Base-by-base conservation (phyloP, 2,113 vertebrate genomes). In the Camelus dromedarius region DNA sequence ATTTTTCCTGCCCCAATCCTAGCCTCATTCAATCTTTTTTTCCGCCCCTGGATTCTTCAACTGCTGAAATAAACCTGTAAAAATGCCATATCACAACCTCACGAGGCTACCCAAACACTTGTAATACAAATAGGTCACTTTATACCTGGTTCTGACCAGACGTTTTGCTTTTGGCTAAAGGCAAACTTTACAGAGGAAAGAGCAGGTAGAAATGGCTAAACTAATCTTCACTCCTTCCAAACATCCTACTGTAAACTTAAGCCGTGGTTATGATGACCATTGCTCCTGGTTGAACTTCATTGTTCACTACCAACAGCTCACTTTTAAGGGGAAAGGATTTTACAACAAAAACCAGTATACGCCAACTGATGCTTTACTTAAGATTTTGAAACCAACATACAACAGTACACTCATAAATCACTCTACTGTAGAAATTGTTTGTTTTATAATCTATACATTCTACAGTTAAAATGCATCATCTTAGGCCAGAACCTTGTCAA, bases 121-220 rank as follows among this genome's bases (percentile, higher is more conserved):
- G 5, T 35, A n/a, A 58, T 3, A 58, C 54, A 75, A 86, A 52
- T 7, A 62, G 4, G 50, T 38, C 58, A 64, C 42, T 84, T 30
- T 52, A 58, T 0, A 80, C 4, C 38, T 72, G 18, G 32, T 48
- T 76, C n/a, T 70, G 67, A 85, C 13, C 66, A 42, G 62, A 13
- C n/a, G 62, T 84, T 92, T 83, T 90, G 19, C 66, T 69, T 92
- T 83, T 38, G 75, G 84, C 69, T 93, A 84, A 76, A 66, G 54
- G 64, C 69, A 87, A 87, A 87, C 24, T 81, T 91, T 80, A 83
- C 22, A 69, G 42, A 81, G 38, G 38, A 86, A 92, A 75, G 35
- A 32, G 48, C 73, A 58, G 19, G 11, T 15, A 54, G 50, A 62
- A 10, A 75, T 2, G 35, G 38, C 18, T 18, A 64, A 64, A 60